Percentiles rank a stretch among this genome's conserved stretches.
phyloP scores from a whole-genome alignment of 1,140 invertebrate species.

The Drosophila takahashii region DNA sequence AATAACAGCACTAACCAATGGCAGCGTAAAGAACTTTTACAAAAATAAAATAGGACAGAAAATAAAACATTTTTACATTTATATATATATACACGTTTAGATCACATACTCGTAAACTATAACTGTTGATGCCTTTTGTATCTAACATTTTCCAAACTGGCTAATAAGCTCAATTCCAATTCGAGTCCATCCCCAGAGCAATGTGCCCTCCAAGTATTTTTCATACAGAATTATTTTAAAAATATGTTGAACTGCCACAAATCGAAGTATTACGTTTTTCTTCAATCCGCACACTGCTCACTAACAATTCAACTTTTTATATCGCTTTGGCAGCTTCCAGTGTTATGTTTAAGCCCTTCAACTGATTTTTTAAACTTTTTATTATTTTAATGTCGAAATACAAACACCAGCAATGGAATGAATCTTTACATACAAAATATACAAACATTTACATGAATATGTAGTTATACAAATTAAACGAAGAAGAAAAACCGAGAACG shows the following conservation, averaged over 20 bases:
- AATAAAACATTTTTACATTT: conserved; percentile 61
- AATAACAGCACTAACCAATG: conserved; percentile 40
- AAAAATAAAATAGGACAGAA: conserved; percentile 30
- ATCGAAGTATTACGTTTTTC: conserved; percentile 65
- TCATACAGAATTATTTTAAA: conserved; percentile 12
- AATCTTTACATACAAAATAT: conserved; percentile 63
- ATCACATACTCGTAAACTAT: conserved; percentile 42
- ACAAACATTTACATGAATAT: conserved; percentile 61
- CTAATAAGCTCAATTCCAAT: conserved; percentile 26
- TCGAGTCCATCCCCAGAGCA: conserved; percentile 32
- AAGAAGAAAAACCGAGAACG: conserved; percentile 30
- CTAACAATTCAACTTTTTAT: conserved; percentile 12
- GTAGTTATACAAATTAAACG: conserved; percentile 67
- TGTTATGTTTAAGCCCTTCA: conserved; percentile 49
- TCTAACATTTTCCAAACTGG: conserved; percentile 47
- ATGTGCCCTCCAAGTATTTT: conserved; percentile 65
- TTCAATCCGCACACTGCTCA: conserved; percentile 25
- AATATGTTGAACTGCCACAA: conserved; percentile 56
- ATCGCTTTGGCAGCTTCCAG: conserved; percentile 61
- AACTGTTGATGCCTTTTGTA: conserved; percentile 36
- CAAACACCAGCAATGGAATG: conserved; percentile 28
- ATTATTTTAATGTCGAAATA: conserved; percentile 28
- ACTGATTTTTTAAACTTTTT: conserved; percentile 28
- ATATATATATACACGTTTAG: conserved; percentile 59
- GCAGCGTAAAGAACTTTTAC: conserved; percentile 39